Conservation (phyloP, 2,888 invertebrate genomes). For the Synanthedon myopaeformis region DNA sequence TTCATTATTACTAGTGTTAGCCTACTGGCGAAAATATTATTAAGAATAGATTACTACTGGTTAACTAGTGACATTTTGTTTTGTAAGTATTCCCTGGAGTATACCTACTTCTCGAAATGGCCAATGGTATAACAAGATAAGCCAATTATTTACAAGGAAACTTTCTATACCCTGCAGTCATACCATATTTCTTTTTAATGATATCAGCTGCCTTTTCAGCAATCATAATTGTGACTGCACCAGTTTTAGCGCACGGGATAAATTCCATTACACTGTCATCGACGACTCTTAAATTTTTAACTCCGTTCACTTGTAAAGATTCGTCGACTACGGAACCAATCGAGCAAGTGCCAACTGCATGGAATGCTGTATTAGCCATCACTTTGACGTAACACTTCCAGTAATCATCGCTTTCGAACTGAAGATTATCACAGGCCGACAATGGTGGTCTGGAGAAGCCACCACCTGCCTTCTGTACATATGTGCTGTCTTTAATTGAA, state of each 20-base stretch:
- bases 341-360: conserved; percentile 76
- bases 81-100: too few relatives aligned
- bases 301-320: conserved; percentile 70
- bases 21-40: too few relatives aligned
- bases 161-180: not conserved
- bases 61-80: too few relatives aligned
- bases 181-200: conserved; percentile 60
- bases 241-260: conserved; percentile 78
- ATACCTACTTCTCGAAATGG: too few relatives aligned
- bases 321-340: conserved; percentile 78
- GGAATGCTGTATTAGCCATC: conserved; percentile 74
- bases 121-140: too few relatives aligned
- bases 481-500: conserved; percentile 30
- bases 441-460: conserved; percentile 11
- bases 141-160: not conserved
- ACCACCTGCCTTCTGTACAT: conserved; percentile 30
- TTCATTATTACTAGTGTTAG: too few relatives aligned
- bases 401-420: conserved; percentile 65
- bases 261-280: conserved; percentile 81
- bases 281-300: conserved; percentile 72
- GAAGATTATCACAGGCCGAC: conserved; percentile 6
- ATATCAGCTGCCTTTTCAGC: conserved; percentile 78
- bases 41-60: too few relatives aligned
- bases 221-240: conserved; percentile 80
- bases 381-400: conserved; percentile 75